Percentiles rank a stretch among this genome's conserved stretches.
Conservation (phyloP, 2,797 vertebrate species). For the Ptychobarbus kaznakovi region DNA sequence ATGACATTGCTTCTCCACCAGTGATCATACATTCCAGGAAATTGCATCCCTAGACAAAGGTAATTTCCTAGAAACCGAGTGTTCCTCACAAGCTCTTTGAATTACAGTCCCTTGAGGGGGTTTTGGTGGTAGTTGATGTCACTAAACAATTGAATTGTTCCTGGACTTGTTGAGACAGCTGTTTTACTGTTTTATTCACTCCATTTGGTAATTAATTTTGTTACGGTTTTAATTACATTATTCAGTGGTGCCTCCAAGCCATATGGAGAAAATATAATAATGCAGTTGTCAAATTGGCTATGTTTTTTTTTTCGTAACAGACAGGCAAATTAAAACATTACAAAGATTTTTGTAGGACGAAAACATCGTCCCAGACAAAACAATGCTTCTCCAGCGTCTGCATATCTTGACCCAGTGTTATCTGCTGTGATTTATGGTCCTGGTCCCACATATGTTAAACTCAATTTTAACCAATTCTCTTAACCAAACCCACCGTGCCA, state of each 20-base stretch:
- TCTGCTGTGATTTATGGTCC: constrained; percentile 28
- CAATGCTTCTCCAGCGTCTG: background rate
- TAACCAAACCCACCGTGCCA: background rate
- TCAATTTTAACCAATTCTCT: constrained; percentile 28
- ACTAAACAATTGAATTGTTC: constrained; percentile 23
- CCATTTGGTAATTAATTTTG: constrained; percentile 21
- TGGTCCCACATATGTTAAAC: background rate
- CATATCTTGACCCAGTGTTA: constrained; percentile 15
- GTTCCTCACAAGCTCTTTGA: constrained; percentile 25
- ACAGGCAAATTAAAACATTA: background rate
- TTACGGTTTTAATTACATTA: constrained; percentile 18
- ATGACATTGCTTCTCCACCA: constrained; percentile 18
- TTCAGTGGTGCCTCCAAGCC: background rate
- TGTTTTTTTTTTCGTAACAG: background rate
- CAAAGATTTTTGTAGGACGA: background rate
- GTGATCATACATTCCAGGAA: constrained; percentile 45
- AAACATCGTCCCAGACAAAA: background rate
- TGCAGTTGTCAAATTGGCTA: constrained; percentile 5
- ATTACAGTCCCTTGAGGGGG: background rate
- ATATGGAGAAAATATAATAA: background rate
- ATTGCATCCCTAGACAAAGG: constrained; percentile 22
- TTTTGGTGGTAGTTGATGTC: background rate
- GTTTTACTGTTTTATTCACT: background rate
- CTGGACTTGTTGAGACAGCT: constrained; percentile 32
- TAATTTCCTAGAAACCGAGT: constrained; percentile 48